These are phyloP conservation scores for Sphenopsis melanotis DNA, from an alignment of 2,797 vertebrate species.

Conservation along the genomic window DNA sequence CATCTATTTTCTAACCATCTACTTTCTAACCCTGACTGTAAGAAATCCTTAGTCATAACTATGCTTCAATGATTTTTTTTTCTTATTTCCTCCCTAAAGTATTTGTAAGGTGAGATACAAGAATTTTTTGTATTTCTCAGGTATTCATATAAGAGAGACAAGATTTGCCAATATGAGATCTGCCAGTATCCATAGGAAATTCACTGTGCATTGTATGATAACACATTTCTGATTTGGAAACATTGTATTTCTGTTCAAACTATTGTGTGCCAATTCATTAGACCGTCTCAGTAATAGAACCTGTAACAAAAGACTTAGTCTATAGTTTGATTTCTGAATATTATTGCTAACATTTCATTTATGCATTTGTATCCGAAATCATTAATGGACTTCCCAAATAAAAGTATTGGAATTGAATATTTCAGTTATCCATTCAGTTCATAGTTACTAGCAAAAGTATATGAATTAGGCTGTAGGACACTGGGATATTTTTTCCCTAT, in stretches of 20 bases:
- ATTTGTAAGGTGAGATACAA: not conserved
- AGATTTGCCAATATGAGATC: not conserved
- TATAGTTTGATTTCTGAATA: not conserved
- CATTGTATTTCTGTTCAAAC: not conserved
- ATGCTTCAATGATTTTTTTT: not conserved
- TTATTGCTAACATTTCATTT: not conserved
- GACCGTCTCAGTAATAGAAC: not conserved
- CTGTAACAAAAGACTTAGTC: not conserved
- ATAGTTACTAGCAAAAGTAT: not conserved
- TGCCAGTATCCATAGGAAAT: not conserved
- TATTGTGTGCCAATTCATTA: not conserved
- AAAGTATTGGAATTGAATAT: not conserved
- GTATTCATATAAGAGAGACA: not conserved
- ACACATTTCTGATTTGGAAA: not conserved
- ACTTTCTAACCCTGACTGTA: not conserved
- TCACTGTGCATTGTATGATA: not conserved
- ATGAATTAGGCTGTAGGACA: not conserved
- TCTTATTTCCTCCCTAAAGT: not conserved
- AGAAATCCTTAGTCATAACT: not conserved
- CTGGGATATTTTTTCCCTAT: fast-evolving
- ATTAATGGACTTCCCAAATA: not conserved
- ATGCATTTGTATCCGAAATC: not conserved
- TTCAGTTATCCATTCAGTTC: not conserved
- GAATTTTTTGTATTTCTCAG: not conserved
- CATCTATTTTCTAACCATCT: not conserved